Evolutionary conservation across 2,888 invertebrate species (phyloP).

Genomic region (Hirudinaria manillensis): DNA sequence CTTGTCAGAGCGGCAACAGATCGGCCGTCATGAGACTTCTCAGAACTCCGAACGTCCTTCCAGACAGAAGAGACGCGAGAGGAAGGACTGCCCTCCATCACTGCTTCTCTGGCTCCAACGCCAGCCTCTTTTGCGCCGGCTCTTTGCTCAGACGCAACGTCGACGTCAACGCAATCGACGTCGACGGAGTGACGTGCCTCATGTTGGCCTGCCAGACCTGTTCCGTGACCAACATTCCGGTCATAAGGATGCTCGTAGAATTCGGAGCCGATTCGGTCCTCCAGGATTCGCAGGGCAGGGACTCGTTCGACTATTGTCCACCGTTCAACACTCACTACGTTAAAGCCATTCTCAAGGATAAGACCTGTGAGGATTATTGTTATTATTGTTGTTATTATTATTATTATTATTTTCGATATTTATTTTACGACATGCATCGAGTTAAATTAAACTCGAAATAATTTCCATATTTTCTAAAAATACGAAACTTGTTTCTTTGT

Average conservation of each 20-base stretch:
- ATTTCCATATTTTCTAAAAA: too few species aligned
- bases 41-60: slow-evolving; percentile 32
- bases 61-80: slow-evolving; percentile 35
- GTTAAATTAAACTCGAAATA: background rate
- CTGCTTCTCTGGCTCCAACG: slow-evolving; percentile 38
- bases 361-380: slow-evolving; percentile 35
- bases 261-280: slow-evolving; percentile 40
- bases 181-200: slow-evolving; percentile 37
- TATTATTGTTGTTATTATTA: background rate
- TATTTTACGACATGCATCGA: background rate
- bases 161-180: slow-evolving; percentile 37
- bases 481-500: background rate
- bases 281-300: slow-evolving; percentile 41
- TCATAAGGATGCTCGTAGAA: slow-evolving; percentile 39
- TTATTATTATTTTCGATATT: background rate
- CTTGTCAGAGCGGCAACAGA: slow-evolving; percentile 35
- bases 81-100: slow-evolving; percentile 39
- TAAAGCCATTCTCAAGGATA: slow-evolving; percentile 38
- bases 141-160: slow-evolving; percentile 37
- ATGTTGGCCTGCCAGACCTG: slow-evolving; percentile 40
- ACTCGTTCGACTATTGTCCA: slow-evolving; percentile 41
- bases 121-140: slow-evolving; percentile 39
- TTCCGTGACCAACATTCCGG: slow-evolving; percentile 37
- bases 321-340: slow-evolving; percentile 39
- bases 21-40: slow-evolving; percentile 33